Evolutionary conservation across 1,140 invertebrate species (phyloP), one percentile per base, ranked within the genome.

Genomic region (Rhyzopertha dominica): DNA sequence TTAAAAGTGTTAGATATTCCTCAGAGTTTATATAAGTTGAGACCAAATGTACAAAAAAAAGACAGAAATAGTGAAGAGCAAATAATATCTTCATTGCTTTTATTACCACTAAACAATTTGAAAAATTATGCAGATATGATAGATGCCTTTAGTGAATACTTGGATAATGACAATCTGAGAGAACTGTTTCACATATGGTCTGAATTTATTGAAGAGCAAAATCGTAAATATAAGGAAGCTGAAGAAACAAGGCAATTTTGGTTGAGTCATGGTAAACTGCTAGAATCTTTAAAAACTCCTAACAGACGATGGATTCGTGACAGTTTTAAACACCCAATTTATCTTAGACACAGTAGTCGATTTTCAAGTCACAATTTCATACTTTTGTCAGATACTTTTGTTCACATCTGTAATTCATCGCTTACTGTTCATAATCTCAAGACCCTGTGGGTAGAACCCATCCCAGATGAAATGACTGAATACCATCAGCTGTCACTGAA

Each of bases 301-400:
- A 68, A 81, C 28, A 74, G 89, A 45, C 74, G 89, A 29, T 65
- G 93, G 14, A 74, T 93, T 23, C 71, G 83, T 43, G 88, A 91
- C 56, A 90, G 87, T 2, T 78, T 80, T 47, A 70, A 76, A 10
- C 72, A 81, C 51, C 80, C 82, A 3, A 63, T 93, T 8, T 76
- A 76, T 47, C 65, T 90, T 41, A 68, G 76, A 5, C 82, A 81
- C 62, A 77, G 74, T 45, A 78, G 76, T 55, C 76, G 74, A 53
- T 87, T 80, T 73, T 77, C 69, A 70, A 76, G 79, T 0, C 82
- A 88, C 65, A 81, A 79, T 73, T 90, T 93, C 54, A 74, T 87
- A 53, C 67, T 89, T 12, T 76, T 89, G 32, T 83, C 76, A 26
- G 84, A 89, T 68, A 69, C 82, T 38, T 81, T 88, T 47, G 76